phyloP scores from a whole-genome alignment of 2,888 invertebrate genomes.

The Nephrotoma flavescens region DNA sequence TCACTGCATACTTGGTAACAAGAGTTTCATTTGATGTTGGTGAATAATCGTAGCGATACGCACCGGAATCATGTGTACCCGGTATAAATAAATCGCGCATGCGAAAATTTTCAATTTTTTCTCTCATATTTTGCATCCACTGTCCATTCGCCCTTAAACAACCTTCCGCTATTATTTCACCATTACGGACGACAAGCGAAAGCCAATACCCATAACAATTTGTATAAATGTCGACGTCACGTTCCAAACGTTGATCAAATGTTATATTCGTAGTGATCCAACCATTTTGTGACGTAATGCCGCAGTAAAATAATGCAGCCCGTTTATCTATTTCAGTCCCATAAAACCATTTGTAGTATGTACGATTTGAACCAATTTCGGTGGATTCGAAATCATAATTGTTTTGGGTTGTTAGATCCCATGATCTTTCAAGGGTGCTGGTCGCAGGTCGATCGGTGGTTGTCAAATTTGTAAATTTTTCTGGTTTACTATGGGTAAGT shows the following conservation, averaged over 20 bases:
- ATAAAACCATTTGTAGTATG: constrained; percentile 14
- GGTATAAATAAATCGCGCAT: constrained; percentile 46
- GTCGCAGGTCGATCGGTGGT: neutral
- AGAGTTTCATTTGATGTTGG: constrained; percentile 27
- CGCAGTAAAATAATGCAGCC: constrained; percentile 20
- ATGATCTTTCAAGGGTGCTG: neutral
- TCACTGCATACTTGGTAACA: constrained; percentile 36
- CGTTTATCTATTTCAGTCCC: constrained; percentile 22
- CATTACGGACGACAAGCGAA: constrained; percentile 24
- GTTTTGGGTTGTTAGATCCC: neutral
- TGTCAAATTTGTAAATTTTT: neutral
- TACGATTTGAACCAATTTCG: neutral
- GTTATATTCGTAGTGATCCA: constrained; percentile 29
- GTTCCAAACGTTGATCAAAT: constrained; percentile 22
- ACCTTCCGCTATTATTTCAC: constrained; percentile 25
- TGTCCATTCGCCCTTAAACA: constrained; percentile 38
- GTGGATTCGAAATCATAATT: neutral
- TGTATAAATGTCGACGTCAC: constrained; percentile 21
- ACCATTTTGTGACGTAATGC: constrained; percentile 14
- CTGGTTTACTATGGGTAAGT: neutral
- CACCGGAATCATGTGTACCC: constrained; percentile 55
- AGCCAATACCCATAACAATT: constrained; percentile 31
- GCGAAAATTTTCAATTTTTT: constrained; percentile 31
- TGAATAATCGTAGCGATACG: constrained; percentile 33
- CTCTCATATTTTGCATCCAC: constrained; percentile 41